Conservation (phyloP, 2,113 vertebrate genomes). For the Deroptyus accipitrinus region DNA sequence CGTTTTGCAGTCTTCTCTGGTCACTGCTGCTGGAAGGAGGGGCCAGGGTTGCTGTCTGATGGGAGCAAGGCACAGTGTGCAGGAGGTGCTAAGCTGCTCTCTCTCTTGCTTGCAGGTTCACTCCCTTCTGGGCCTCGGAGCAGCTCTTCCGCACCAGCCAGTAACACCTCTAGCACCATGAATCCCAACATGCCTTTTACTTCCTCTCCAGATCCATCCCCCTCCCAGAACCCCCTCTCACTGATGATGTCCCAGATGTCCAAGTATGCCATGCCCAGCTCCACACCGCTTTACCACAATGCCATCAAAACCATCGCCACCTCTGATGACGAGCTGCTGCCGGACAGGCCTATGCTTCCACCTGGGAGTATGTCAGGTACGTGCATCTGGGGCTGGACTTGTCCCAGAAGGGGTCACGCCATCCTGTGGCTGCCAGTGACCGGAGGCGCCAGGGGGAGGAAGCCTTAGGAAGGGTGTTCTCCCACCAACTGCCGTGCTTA, state of each 20-base stretch:
- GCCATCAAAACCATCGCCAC: constrained; percentile 99
- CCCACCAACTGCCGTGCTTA: not conserved
- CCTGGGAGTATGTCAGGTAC: constrained; percentile 87
- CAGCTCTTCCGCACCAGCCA: constrained; percentile 84
- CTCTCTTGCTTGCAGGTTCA: constrained; percentile 64
- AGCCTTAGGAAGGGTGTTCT: not conserved
- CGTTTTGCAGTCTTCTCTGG: not conserved
- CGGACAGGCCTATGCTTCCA: constrained; percentile 88
- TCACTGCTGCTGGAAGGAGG: not conserved
- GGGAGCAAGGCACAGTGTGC: not conserved
- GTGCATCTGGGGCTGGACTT: not conserved
- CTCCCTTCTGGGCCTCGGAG: constrained; percentile 80
- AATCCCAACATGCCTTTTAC: constrained; percentile 89
- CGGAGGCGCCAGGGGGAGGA: not conserved
- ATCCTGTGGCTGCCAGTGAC: not conserved
- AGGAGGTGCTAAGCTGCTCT: not conserved
- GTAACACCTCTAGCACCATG: constrained; percentile 82
- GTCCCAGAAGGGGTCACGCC: rapidly evolving
- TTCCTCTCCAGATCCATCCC: constrained; percentile 86
- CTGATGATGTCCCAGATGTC: constrained; percentile 99
- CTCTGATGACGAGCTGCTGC: constrained; percentile 93
- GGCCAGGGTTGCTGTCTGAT: not conserved
- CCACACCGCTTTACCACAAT: constrained; percentile 96
- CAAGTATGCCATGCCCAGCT: constrained; percentile 97
- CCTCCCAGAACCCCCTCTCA: constrained; percentile 93